Base-by-base conservation (phyloP, 2,797 vertebrate species). In the Platalea minor region DNA sequence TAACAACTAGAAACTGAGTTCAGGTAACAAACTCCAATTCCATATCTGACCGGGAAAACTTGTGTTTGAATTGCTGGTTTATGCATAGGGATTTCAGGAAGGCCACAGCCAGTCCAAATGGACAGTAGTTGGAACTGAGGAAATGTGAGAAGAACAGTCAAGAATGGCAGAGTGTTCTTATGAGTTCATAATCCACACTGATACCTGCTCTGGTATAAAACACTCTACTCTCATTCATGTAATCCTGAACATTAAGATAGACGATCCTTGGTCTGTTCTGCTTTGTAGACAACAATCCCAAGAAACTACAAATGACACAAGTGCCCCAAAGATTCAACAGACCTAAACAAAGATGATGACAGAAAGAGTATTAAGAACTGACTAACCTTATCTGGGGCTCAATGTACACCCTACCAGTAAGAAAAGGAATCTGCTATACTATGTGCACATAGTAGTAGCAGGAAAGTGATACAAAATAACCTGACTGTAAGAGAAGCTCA, bases 401-500 rank as follows among this genome's bases (percentile, higher is more conserved):
- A 82, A 0, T 6, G 24, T 48, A 80, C 37, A 68, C 15, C 16
- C 18, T 43, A 65, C 5, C 41, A 53, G 6, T 20, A 78, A 74
- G 65, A 72, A 86, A 78, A 60, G 10, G 15, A 54, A 77, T 43
- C 17, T 70, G 43, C 46, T 70, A 24, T 11, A 63, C 21, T 37
- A 24, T 1, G 1, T 26, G 11, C 41, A 60, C 0, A 2, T 1
- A 60, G 19, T 10, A 91, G 45, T 19, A 68, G 29, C 15, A 85
- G 50, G 8, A 39, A 93, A 73, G 20, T 7, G 46, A 81, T 35
- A 70, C 10, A 88, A 90, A 91, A 93, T n/a, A 84, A 84, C 25
- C 18, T 35, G 45, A 60, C 45, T 39, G 23, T 13, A 85, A 75
- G 29, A 90, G 85, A 69, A 79, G 17, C 5, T 82, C 41, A 59